phyloP scores from a whole-genome alignment of 1,140 invertebrate species.

The Ceratina japonica region DNA sequence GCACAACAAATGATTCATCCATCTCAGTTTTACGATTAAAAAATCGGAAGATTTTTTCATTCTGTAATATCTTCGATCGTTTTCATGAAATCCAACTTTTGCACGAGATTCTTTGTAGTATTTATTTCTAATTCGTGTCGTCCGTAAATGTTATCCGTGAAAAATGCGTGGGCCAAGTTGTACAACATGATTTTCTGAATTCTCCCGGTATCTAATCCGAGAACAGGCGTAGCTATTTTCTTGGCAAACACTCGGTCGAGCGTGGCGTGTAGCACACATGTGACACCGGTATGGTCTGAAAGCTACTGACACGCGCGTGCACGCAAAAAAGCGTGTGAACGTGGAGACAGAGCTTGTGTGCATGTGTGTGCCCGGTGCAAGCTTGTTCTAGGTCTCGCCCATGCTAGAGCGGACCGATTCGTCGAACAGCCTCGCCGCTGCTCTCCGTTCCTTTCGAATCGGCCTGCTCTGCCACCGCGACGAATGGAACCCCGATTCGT shows the following conservation, averaged over 20 bases:
- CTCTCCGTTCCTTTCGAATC: conserved; percentile 46
- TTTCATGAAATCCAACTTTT: too few relatives aligned
- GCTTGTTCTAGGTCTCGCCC: conserved; percentile 53
- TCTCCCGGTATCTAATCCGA: not conserved
- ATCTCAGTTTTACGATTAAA: too few relatives aligned
- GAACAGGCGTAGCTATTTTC: not conserved
- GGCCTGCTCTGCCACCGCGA: conserved; percentile 60
- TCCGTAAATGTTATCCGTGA: too few relatives aligned
- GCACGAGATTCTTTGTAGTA: too few relatives aligned
- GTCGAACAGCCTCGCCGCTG: conserved; percentile 41
- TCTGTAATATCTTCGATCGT: too few relatives aligned
- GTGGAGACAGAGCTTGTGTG: not conserved
- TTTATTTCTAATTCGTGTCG: too few relatives aligned
- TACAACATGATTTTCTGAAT: not conserved
- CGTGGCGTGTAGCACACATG: not conserved
- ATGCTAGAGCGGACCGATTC: conserved; percentile 52
- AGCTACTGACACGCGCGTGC: conserved; percentile 19
- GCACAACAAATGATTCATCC: too few relatives aligned
- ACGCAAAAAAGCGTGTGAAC: conserved; percentile 34
- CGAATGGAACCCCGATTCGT: conserved; percentile 47
- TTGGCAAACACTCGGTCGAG: conserved; percentile 21
- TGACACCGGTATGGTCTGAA: conserved; percentile 29
- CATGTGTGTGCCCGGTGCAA: conserved; percentile 12
- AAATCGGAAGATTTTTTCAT: too few relatives aligned
- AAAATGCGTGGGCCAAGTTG: too few relatives aligned